phyloP scores from a whole-genome alignment of 2,797 vertebrate genomes.

The Octomys mimax region DNA sequence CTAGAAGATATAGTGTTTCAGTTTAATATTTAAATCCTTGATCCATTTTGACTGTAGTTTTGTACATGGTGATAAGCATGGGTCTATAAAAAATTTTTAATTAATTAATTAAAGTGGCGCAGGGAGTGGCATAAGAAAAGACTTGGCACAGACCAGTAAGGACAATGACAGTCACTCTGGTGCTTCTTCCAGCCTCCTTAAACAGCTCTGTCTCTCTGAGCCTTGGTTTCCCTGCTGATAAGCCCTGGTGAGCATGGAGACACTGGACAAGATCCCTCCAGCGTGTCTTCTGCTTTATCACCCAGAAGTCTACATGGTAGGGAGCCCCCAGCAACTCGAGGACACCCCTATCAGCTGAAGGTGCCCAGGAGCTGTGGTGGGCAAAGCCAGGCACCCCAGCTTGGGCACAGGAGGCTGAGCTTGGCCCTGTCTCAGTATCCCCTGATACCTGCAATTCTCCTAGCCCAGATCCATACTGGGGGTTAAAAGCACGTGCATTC shows the following conservation, averaged over 20 bases:
- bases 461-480: background rate
- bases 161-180: background rate
- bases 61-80: no score
- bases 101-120: no score
- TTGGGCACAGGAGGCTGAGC: background rate
- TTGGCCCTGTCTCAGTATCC: no score
- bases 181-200: background rate
- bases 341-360: background rate
- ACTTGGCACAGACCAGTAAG: background rate
- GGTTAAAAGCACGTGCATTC: background rate
- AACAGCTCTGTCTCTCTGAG: background rate
- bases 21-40: no score
- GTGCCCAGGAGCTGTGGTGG: background rate
- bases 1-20: no score
- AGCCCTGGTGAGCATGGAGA: background rate
- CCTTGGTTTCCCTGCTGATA: background rate
- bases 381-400: background rate
- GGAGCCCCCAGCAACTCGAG: background rate
- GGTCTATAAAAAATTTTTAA: no score
- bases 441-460: background rate
- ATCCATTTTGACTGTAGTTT: no score
- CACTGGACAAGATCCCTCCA: background rate
- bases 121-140: background rate
- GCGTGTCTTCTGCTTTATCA: background rate
- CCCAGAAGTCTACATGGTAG: background rate